Base-by-base conservation (phyloP, 2,113 vertebrate species). In the Agapornis roseicollis region DNA sequence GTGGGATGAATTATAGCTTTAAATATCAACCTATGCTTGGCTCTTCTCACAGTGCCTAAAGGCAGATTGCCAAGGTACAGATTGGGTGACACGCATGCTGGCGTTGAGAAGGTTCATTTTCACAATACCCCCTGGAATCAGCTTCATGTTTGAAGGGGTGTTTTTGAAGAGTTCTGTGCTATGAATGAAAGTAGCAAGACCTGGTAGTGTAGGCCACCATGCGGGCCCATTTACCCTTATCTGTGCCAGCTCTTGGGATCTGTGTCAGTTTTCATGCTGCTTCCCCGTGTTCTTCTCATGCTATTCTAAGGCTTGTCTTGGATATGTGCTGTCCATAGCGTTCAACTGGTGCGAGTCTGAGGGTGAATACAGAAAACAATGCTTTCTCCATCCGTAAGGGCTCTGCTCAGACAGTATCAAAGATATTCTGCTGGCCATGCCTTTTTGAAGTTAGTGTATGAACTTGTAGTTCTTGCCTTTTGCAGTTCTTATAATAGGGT, bases 51-150 rank as follows among this genome's bases (percentile, higher is more conserved):
- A 44, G 93, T 24, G 78, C 90, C 85, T 82, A 27, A 23, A 84
- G 94, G 86, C 95, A 93, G 35, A 22, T 80, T 79, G 95, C 96
- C 94, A 96, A 69, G 73, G 93, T 50, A 93, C 93, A 94, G 86
- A 83, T 47, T 64, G 94, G 91, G 91, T 88, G 86, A 74, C 88
- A 77, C 31, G 16, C 80, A 84, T 9, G 60, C 92, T 94, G 94
- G 72, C 37, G 10, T 50, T 39, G 49, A 94, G 49, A 69, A 64
- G 90, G 72, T 88, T 84, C 80, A 33, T 94, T 95, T 95, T 96
- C 95, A 94, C 94, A 93, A 94, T 94, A 60, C 80, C 90, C 64
- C 89, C 92, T 86, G 60, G 28, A 74, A 93, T 29, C 27, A 80
- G 69, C 80, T 96, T 72, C 66, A 5, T 64, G 47, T 74, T 94